A percentile compares a stretch with the other conserved stretches of the same genome.
These are phyloP conservation scores for Dolichoris vasculosae DNA, from an alignment of 1,140 invertebrate genomes.

Conservation along the genomic window DNA sequence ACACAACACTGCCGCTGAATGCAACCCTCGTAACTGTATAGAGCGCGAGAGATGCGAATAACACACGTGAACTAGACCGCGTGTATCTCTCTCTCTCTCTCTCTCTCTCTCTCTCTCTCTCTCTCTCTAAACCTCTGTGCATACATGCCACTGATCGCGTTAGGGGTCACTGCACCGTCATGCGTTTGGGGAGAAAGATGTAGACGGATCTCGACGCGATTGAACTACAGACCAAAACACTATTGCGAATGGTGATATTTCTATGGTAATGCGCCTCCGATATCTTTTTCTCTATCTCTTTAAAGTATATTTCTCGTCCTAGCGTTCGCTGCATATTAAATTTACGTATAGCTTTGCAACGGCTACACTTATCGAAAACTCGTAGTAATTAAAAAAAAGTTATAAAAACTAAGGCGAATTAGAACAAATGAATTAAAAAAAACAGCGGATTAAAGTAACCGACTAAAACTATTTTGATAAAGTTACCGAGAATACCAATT, in stretches of 20 bases:
- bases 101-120: neutral
- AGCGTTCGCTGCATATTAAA: neutral
- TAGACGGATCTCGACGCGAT: slow-evolving; percentile 1
- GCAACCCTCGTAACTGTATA: neutral
- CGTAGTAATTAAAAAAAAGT: neutral
- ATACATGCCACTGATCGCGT: neutral
- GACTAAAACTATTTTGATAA: no score
- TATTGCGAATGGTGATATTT: neutral
- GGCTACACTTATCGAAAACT: no score
- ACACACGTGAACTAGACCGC: neutral
- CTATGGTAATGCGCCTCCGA: neutral
- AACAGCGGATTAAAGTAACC: no score
- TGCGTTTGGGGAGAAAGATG: neutral
- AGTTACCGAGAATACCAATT: no score
- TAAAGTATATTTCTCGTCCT: neutral
- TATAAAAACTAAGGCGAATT: neutral
- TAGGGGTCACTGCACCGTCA: slow-evolving; percentile 29
- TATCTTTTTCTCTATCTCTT: neutral
- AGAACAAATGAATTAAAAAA: no score
- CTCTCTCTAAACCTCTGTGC: neutral
- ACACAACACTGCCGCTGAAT: slow-evolving; percentile 1
- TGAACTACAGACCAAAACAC: slow-evolving; percentile 19
- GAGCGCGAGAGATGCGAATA: neutral
- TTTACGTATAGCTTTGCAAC: no score
- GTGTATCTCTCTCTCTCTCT: neutral